Percentiles rank a stretch among this genome's conserved stretches.
phyloP scores from a whole-genome alignment of 2,113 vertebrate genomes.

The Egretta garzetta region DNA sequence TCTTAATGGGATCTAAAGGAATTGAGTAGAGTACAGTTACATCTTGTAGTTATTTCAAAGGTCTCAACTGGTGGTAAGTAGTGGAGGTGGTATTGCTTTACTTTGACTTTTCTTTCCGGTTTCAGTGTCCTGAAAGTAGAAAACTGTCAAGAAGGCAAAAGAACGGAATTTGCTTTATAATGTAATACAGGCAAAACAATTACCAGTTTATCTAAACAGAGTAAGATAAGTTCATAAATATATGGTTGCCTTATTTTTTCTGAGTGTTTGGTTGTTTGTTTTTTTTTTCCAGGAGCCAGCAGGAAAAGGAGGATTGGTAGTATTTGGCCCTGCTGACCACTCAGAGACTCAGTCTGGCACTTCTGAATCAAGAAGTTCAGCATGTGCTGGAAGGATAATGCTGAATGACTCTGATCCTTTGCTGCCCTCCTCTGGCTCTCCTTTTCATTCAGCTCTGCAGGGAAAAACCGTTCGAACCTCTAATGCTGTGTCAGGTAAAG shows the following conservation, averaged over 20 bases:
- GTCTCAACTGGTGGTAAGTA: not conserved
- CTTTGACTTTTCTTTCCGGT: not conserved
- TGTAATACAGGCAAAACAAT: not conserved
- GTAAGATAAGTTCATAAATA: not conserved
- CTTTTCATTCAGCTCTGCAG: not conserved
- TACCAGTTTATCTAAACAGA: not conserved
- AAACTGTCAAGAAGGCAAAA: not conserved
- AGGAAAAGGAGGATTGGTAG: not conserved
- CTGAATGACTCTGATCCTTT: constrained; percentile 55
- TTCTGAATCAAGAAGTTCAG: not conserved
- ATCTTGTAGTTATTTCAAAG: not conserved
- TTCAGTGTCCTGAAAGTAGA: not conserved
- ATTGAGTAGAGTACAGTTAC: fast-evolving
- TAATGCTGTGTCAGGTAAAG: constrained; percentile 70
- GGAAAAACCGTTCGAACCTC: not conserved
- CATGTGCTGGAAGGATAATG: constrained; percentile 45
- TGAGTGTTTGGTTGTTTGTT: too few species aligned
- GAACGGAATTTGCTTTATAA: not conserved
- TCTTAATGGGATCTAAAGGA: not conserved
- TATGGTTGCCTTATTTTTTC: not conserved
- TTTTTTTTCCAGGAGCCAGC: constrained; percentile 15
- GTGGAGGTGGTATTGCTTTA: not conserved
- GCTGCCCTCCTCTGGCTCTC: constrained; percentile 32
- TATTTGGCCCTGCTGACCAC: not conserved
- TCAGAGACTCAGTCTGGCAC: not conserved